phyloP scores from a whole-genome alignment of 1,140 invertebrate species.

The Cotesia vestalis region DNA sequence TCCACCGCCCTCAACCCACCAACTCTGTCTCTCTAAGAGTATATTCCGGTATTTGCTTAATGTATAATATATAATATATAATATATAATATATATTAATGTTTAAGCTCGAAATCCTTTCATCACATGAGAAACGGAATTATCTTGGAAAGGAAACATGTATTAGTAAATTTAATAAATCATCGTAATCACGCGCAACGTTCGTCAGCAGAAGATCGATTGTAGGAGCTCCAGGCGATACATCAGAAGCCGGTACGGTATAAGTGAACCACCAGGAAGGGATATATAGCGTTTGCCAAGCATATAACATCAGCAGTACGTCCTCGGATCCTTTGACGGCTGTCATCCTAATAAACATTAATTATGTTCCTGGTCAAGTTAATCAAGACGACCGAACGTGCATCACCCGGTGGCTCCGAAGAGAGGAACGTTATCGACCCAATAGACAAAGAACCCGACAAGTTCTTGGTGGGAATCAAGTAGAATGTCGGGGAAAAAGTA shows the following conservation, averaged over 20 bases:
- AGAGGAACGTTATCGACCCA: background rate
- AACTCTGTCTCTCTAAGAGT: too few relatives aligned
- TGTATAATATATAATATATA: too few relatives aligned
- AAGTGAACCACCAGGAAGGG: background rate
- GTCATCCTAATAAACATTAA: constrained; percentile 36
- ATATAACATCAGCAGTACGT: constrained; percentile 14
- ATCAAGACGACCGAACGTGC: constrained; percentile 30
- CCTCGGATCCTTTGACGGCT: constrained; percentile 27
- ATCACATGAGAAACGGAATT: too few relatives aligned
- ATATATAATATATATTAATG: too few relatives aligned
- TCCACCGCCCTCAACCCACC: too few relatives aligned
- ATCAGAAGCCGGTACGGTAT: constrained; percentile 13
- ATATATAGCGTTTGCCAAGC: constrained; percentile 3
- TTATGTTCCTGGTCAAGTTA: constrained; percentile 35
- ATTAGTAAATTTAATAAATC: constrained; percentile 25
- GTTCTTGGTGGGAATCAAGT: too few relatives aligned
- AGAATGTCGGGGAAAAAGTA: too few relatives aligned
- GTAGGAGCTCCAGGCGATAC: constrained; percentile 19
- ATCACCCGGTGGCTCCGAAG: constrained; percentile 1
- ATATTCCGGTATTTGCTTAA: too few relatives aligned
- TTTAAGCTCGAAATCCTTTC: too few relatives aligned
- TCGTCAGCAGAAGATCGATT: constrained; percentile 16
- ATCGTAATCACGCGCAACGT: constrained; percentile 19
- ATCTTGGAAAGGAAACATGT: background rate
- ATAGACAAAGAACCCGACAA: too few relatives aligned